phyloP scores from a whole-genome alignment of 1,140 invertebrate genomes.

The Hylaeus volcanicus region DNA sequence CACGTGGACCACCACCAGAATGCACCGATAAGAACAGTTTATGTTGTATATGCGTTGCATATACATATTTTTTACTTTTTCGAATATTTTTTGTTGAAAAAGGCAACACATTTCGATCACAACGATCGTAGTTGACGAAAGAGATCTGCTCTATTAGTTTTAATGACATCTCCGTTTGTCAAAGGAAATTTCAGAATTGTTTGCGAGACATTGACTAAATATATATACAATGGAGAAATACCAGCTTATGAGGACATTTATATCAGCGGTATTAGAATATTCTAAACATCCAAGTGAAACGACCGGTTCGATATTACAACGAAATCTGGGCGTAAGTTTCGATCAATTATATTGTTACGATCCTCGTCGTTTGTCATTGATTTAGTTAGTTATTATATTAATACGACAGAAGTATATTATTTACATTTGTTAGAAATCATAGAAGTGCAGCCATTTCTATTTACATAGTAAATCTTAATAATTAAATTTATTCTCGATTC shows the following conservation, averaged over 20 bases:
- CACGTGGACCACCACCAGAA: neutral
- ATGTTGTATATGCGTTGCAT: neutral
- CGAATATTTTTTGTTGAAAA: neutral
- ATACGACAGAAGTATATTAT: neutral
- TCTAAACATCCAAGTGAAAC: conserved; percentile 76
- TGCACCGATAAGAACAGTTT: conserved; percentile 11
- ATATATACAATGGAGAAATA: conserved; percentile 68
- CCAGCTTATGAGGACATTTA: conserved; percentile 77
- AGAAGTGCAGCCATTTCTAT: neutral
- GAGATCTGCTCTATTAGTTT: neutral
- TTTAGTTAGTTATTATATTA: no score
- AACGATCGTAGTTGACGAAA: neutral
- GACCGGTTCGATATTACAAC: conserved; percentile 75
- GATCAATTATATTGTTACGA: neutral
- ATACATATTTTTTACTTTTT: conserved; percentile 3
- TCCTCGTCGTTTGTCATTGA: neutral
- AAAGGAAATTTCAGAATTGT: conserved; percentile 1
- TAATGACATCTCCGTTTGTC: neutral
- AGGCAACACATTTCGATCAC: neutral
- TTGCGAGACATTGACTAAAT: neutral
- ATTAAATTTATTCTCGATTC: no score
- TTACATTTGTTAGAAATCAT: neutral
- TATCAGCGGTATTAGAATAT: conserved; percentile 76
- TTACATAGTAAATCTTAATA: neutral
- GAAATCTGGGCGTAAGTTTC: conserved; percentile 78